These are phyloP conservation scores for Marisa cornuarietis DNA, from an alignment of 1,140 invertebrate species.

Conservation along the genomic window DNA sequence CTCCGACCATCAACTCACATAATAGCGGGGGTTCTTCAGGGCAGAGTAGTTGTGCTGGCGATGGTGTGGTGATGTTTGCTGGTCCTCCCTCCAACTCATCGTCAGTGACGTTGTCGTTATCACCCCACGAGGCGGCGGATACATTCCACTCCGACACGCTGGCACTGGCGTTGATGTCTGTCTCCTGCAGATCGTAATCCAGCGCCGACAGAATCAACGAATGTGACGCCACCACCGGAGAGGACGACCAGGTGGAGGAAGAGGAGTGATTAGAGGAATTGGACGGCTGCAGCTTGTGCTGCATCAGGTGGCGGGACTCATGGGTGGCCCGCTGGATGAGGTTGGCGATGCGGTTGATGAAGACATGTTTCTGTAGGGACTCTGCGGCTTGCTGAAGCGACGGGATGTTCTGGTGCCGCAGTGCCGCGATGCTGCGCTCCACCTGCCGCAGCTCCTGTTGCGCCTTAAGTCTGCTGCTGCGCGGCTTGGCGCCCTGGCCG, in stretches of 20 bases:
- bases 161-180: neutral
- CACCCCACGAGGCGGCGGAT: neutral
- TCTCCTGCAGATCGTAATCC: neutral
- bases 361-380: constrained; percentile 27
- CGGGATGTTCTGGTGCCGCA: constrained; percentile 24
- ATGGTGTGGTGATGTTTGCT: neutral
- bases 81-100: neutral
- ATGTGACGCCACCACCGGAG: neutral
- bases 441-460: constrained; percentile 26
- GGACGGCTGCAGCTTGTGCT: neutral
- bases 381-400: constrained; percentile 17
- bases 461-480: constrained; percentile 5
- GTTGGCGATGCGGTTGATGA: constrained; percentile 16
- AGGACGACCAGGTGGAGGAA: neutral
- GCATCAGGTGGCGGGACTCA: constrained; percentile 13
- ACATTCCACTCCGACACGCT: neutral
- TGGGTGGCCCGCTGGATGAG: constrained; percentile 21
- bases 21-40: constrained; percentile 2
- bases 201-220: neutral
- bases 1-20: constrained; percentile 1
- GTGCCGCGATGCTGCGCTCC: constrained; percentile 27
- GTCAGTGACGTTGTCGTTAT: neutral
- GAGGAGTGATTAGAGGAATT: neutral
- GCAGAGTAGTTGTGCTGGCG: neutral
- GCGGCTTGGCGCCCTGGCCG: constrained; percentile 6